Base-by-base conservation (phyloP, 1,140 invertebrate genomes). In the Panagrolaimus sp. region DNA sequence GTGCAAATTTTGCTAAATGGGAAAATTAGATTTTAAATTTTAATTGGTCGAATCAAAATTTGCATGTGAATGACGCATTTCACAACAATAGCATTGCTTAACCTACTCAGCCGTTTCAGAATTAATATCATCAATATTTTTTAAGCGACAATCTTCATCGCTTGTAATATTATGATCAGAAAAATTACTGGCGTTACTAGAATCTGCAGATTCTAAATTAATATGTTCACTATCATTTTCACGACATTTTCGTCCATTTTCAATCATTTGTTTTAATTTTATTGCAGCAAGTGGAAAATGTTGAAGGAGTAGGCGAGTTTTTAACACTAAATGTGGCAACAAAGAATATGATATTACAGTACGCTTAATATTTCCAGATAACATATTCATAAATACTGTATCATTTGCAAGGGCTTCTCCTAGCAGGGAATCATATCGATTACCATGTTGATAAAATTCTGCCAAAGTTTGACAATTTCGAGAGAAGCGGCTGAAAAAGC, bases 251-350 rank as follows among this genome's bases (percentile, higher is more conserved):
- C 31, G 31, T 62, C 38, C 63, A 66, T 20, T 27, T 27, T 25
- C 27, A 27, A 57, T 27, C 51, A 57, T 57, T 25, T 57, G 20
- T 27, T 25, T 57, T 7, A 81, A 25, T 61, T 82, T 78, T 42
- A 81, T 75, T 61, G 81, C 71, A 14, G 79, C 79, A 25, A 81
- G 47, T 14, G 79, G 76, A 51, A 81, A 83, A 48, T 81, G 81
- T 64, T 81, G 79, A 8, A 81, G 71, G 9, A 81, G 62, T 43
- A 81, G 74, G 23, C 79, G 72, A 14, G 79, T 81, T 67, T 83
- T 81, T 16, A 81, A 47, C 9, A 81, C 81, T 4, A 81, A 46
- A 68, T 82, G 72, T 25, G 79, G 79, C 48, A 81, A 66, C 62
- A 70, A 70, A 27, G 70, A 73, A 61, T 81, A 81, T 57, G 57